These are phyloP conservation scores for Oreonectes daqikongensis DNA, from an alignment of 2,797 vertebrate genomes.

Conservation along the genomic window DNA sequence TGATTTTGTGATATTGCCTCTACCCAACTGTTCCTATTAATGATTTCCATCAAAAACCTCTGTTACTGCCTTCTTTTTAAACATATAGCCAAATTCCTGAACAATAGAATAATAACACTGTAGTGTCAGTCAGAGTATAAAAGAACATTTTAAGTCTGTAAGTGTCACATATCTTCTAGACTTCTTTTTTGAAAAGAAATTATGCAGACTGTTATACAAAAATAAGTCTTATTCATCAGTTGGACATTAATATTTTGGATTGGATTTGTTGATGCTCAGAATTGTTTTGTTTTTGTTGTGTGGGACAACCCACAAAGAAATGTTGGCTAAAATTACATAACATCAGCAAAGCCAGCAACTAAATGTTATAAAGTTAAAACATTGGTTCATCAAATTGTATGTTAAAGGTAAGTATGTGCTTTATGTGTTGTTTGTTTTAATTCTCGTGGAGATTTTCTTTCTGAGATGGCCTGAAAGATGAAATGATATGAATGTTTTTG, in stretches of 20 bases:
- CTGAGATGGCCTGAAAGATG: conserved; percentile 53
- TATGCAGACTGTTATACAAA: neutral
- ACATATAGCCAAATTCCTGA: conserved; percentile 39
- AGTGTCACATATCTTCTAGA: conserved; percentile 12
- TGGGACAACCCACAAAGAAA: conserved; percentile 37
- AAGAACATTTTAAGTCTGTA: conserved; percentile 17
- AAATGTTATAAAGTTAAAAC: conserved; percentile 15
- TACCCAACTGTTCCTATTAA: conserved; percentile 57
- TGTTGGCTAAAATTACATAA: conserved; percentile 35
- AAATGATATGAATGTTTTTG: conserved; percentile 22
- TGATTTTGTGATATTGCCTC: conserved; percentile 76
- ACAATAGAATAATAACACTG: conserved; percentile 16
- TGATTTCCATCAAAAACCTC: conserved; percentile 51
- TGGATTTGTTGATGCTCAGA: no score
- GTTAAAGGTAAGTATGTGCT: conserved; percentile 82
- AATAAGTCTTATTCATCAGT: conserved; percentile 9
- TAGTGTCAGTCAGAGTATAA: conserved; percentile 24
- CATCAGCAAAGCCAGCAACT: conserved; percentile 49
- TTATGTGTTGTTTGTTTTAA: conserved; percentile 44
- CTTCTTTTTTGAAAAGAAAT: neutral
- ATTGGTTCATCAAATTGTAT: conserved; percentile 52
- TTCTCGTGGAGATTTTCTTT: conserved; percentile 60
- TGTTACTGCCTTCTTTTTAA: conserved; percentile 56
- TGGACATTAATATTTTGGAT: no score
- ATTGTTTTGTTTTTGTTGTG: conserved; percentile 38